A percentile compares a stretch with the other conserved stretches of the same genome.
phyloP scores from a whole-genome alignment of 1,140 invertebrate genomes.

The Orussus abietinus region DNA sequence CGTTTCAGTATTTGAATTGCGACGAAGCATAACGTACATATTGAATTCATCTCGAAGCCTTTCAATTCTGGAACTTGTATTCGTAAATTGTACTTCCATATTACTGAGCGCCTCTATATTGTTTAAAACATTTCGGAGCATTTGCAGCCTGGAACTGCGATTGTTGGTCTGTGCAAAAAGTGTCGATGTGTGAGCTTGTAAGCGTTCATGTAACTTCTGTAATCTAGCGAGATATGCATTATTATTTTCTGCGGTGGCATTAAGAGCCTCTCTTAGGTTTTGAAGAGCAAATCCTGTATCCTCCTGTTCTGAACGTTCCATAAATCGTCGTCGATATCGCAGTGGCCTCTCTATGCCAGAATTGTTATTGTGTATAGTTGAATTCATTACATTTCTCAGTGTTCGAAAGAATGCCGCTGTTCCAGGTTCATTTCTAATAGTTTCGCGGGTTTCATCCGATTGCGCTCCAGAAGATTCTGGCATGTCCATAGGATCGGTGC shows the following conservation, averaged over 20 bases:
- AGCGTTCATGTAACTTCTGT: slow-evolving; percentile 22
- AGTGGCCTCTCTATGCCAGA: slow-evolving; percentile 23
- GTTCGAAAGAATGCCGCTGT: slow-evolving; percentile 22
- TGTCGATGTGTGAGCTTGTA: slow-evolving; percentile 18
- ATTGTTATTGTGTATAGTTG: slow-evolving; percentile 23
- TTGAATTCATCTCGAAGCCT: slow-evolving; percentile 23
- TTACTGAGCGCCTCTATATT: slow-evolving; percentile 26
- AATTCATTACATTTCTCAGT: slow-evolving; percentile 25
- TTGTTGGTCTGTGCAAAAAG: slow-evolving; percentile 16
- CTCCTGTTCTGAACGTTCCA: slow-evolving; percentile 19
- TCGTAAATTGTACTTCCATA: slow-evolving; percentile 27
- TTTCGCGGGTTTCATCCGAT: background rate
- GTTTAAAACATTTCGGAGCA: slow-evolving; percentile 24
- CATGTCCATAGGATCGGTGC: slow-evolving; percentile 66
- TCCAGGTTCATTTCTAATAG: slow-evolving; percentile 12
- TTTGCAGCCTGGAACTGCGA: slow-evolving; percentile 14
- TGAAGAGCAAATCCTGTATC: slow-evolving; percentile 18
- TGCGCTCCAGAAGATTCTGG: slow-evolving; percentile 18
- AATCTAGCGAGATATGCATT: slow-evolving; percentile 21
- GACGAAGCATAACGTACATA: too few species aligned
- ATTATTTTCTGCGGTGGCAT: slow-evolving; percentile 23
- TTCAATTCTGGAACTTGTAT: slow-evolving; percentile 26
- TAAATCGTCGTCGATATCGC: slow-evolving; percentile 16
- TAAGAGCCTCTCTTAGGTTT: slow-evolving; percentile 22
- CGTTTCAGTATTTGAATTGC: too few species aligned